Percentiles rank a stretch among this genome's conserved stretches.
phyloP scores from a whole-genome alignment of 2,888 invertebrate species.

The Drosophila stalkeri region DNA sequence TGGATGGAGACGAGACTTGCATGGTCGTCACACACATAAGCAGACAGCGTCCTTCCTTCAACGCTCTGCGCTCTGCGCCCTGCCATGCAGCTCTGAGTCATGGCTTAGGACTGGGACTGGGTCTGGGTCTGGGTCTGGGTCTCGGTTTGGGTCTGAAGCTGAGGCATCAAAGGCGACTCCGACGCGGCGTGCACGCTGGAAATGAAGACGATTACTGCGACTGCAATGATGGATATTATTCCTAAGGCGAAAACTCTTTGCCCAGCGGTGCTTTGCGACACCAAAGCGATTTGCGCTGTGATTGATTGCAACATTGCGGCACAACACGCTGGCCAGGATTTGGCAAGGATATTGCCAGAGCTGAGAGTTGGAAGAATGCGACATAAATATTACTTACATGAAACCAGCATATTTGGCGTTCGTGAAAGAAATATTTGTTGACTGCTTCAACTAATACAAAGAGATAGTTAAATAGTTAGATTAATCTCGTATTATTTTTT shows the following conservation, averaged over 20 bases:
- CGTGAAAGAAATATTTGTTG: neutral
- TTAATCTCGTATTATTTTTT: neutral
- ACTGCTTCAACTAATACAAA: neutral
- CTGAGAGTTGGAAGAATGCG: constrained; percentile 31
- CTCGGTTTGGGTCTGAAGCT: neutral
- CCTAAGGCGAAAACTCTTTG: constrained; percentile 81
- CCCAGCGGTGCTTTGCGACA: constrained; percentile 82
- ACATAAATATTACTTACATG: constrained; percentile 60
- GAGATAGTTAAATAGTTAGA: neutral
- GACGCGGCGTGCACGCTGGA: constrained; percentile 70
- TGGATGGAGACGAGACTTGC: constrained; percentile 53
- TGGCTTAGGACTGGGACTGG: constrained; percentile 34
- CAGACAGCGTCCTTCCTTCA: constrained; percentile 28
- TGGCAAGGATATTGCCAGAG: constrained; percentile 63
- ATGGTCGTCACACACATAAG: constrained; percentile 56
- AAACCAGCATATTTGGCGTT: constrained; percentile 10
- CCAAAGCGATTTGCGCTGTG: constrained; percentile 77
- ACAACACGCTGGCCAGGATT: constrained; percentile 68
- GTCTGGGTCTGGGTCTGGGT: neutral
- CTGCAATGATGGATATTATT: constrained; percentile 81
- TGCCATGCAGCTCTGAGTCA: constrained; percentile 69
- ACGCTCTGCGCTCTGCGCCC: neutral
- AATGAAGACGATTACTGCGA: constrained; percentile 80
- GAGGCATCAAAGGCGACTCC: constrained; percentile 80
- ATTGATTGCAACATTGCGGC: constrained; percentile 80